phyloP scores from a whole-genome alignment of 2,797 vertebrate genomes.

The Remorina albescens region DNA sequence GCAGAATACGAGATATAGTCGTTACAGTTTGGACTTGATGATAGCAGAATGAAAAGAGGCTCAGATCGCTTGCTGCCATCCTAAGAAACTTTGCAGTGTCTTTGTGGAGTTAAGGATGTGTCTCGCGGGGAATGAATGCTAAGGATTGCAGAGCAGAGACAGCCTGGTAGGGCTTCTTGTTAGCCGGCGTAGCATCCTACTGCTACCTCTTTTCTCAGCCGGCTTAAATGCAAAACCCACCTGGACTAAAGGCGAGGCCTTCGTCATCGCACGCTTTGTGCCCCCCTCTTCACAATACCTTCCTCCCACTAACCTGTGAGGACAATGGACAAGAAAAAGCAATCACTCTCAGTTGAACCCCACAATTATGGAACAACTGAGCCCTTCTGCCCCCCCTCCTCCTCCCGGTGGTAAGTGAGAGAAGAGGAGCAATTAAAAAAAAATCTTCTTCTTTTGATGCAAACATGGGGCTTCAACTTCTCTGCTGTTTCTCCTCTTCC shows the following conservation, averaged over 20 bases:
- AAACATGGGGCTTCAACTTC: slow-evolving; percentile 34
- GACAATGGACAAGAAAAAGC: slow-evolving; percentile 82
- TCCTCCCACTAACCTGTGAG: slow-evolving; percentile 86
- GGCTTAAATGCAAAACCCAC: slow-evolving; percentile 90
- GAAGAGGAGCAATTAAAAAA: slow-evolving; percentile 12
- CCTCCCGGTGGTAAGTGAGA: slow-evolving; percentile 25
- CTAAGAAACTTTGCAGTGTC: slow-evolving; percentile 28
- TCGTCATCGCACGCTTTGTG: slow-evolving; percentile 67
- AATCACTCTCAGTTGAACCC: slow-evolving; percentile 71
- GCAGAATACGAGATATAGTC: slow-evolving; percentile 44
- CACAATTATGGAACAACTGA: slow-evolving; percentile 71
- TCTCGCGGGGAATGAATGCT: slow-evolving; percentile 25
- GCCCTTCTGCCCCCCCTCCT: slow-evolving; percentile 26
- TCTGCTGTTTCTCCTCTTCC: slow-evolving; percentile 50
- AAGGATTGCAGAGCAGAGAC: slow-evolving; percentile 2
- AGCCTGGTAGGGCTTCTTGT: slow-evolving; percentile 31
- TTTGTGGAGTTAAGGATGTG: slow-evolving; percentile 36
- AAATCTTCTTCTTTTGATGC: slow-evolving; percentile 34
- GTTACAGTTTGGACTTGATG: slow-evolving; percentile 49
- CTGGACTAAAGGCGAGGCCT: slow-evolving; percentile 88
- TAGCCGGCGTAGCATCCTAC: slow-evolving; percentile 22
- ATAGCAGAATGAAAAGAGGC: slow-evolving; percentile 41
- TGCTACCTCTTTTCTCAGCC: slow-evolving; percentile 82
- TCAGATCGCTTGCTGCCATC: slow-evolving; percentile 14
- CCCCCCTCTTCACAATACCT: slow-evolving; percentile 82